Conservation (phyloP, 2,888 invertebrate species). For the Cancer borealis region DNA sequence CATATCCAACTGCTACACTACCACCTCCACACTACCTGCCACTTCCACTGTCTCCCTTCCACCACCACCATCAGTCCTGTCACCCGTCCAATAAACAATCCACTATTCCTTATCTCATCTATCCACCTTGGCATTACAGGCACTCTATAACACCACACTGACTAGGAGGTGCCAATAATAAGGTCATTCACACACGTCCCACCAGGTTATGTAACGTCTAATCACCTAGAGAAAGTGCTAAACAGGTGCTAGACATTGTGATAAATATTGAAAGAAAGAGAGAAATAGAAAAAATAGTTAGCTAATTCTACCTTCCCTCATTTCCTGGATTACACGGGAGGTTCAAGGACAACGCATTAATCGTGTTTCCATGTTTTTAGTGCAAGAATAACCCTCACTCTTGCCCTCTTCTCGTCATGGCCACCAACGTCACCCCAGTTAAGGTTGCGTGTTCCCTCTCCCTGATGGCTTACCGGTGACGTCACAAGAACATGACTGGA, state of each 20-base stretch:
- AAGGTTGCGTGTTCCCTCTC: background rate
- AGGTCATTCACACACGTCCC: background rate
- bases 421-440: background rate
- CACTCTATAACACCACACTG: background rate
- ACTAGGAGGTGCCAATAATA: background rate
- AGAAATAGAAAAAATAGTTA: background rate
- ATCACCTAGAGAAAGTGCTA: background rate
- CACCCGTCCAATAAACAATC: background rate
- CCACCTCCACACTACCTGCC: background rate
- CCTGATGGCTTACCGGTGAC: background rate
- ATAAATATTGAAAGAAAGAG: background rate
- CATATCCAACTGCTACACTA: background rate
- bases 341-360: slow-evolving; percentile 18
- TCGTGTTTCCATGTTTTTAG: slow-evolving; percentile 23
- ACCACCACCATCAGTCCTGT: background rate
- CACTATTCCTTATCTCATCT: background rate
- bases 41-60: background rate
- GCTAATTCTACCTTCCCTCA: background rate
- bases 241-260: background rate
- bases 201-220: no score
- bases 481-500: background rate
- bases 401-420: background rate
- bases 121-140: background rate
- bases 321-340: background rate
- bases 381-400: background rate